Evolutionary conservation across 2,888 invertebrate species (phyloP).

Genomic region (Plagodis dolabraria): DNA sequence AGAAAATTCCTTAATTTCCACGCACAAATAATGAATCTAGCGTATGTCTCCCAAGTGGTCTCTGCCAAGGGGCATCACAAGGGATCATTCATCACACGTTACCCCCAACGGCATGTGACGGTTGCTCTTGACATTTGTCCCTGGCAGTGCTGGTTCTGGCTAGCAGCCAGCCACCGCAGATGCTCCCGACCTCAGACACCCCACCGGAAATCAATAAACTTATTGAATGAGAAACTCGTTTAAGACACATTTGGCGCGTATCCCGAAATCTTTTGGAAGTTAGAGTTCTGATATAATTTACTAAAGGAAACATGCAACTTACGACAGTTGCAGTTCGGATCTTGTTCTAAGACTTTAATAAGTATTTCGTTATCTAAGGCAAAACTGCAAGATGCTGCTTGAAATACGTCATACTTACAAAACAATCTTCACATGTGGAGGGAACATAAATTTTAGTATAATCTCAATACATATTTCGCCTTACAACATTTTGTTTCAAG

Average conservation of each 20-base stretch:
- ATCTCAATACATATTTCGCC: too few species aligned
- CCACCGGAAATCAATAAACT: conserved; percentile 41
- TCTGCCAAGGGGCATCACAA: background rate
- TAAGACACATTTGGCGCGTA: conserved; percentile 10
- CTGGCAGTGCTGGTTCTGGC: conserved; percentile 36
- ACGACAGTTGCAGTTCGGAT: too few species aligned
- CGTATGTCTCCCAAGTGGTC: background rate
- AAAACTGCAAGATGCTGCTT: too few species aligned
- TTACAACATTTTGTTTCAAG: too few species aligned
- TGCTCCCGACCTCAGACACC: conserved; percentile 39
- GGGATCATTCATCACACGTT: background rate
- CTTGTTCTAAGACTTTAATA: too few species aligned
- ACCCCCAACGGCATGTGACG: background rate
- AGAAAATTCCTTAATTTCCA: too few species aligned
- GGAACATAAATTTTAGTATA: too few species aligned
- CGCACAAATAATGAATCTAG: too few species aligned
- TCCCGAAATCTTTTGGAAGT: background rate
- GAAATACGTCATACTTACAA: too few species aligned
- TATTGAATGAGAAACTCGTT: conserved; percentile 30
- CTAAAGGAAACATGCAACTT: background rate
- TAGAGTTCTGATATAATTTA: background rate
- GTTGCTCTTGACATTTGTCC: conserved; percentile 11
- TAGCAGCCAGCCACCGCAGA: conserved; percentile 37
- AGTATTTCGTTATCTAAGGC: too few species aligned
- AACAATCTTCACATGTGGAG: too few species aligned